A percentile compares a stretch with the other conserved stretches of the same genome.
phyloP scores from a whole-genome alignment of 2,797 vertebrate genomes.

The Pseudopleuronectes americanus region DNA sequence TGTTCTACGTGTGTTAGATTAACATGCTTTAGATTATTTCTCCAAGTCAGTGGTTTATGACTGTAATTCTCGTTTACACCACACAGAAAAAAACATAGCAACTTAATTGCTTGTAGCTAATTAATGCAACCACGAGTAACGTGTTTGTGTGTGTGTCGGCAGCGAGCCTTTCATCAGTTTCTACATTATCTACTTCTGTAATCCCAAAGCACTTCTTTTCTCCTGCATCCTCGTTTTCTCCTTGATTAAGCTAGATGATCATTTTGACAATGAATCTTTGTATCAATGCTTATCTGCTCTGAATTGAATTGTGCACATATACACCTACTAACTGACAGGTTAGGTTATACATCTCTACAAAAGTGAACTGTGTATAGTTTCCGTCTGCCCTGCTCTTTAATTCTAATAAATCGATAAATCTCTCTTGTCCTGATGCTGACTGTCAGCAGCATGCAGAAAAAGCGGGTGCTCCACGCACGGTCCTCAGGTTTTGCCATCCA shows the following conservation, averaged over 20 bases:
- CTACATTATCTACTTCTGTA: conserved; percentile 11
- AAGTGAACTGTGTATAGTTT: too few species aligned
- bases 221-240: not conserved
- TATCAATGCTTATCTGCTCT: not conserved
- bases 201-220: not conserved
- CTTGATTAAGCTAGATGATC: not conserved
- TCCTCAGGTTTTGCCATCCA: conserved; percentile 58
- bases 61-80: too few species aligned
- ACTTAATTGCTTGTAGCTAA: not conserved
- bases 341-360: not conserved
- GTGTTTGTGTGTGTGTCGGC: too few species aligned
- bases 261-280: not conserved
- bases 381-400: conserved; percentile 22
- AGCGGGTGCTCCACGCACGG: conserved; percentile 63
- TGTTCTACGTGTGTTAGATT: too few species aligned
- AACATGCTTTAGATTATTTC: too few species aligned
- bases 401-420: conserved; percentile 20
- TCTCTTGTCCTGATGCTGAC: conserved; percentile 13
- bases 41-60: too few species aligned
- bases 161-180: not conserved
- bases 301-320: not conserved
- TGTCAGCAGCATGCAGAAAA: conserved; percentile 68
- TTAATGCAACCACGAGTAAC: not conserved
- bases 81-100: too few species aligned
- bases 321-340: not conserved